phyloP scores from a whole-genome alignment of 2,888 invertebrate genomes.

The Leptogaster cylindrica region DNA sequence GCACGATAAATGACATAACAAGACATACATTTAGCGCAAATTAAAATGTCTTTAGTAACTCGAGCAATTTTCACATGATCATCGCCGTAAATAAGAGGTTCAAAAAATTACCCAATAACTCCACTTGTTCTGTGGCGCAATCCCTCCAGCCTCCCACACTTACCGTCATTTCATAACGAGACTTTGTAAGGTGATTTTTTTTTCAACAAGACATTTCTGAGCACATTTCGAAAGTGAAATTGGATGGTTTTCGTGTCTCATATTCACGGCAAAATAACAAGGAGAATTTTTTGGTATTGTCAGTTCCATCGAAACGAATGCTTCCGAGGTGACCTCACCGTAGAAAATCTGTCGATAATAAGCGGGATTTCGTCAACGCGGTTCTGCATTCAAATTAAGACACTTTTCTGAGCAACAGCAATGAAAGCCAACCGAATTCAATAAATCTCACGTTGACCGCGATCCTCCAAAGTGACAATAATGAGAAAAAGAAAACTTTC shows the following conservation, averaged over 20 bases:
- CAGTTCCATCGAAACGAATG: not conserved
- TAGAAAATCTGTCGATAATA: constrained; percentile 21
- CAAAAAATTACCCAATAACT: too few relatives aligned
- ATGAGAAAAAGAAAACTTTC: constrained; percentile 13
- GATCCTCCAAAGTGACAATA: not conserved
- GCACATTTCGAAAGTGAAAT: constrained; percentile 26
- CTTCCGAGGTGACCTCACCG: not conserved
- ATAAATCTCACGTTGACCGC: constrained; percentile 9
- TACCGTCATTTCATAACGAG: constrained; percentile 1
- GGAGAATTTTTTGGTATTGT: constrained; percentile 4
- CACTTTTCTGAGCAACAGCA: not conserved
- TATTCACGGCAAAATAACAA: constrained; percentile 19
- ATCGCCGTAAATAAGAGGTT: too few relatives aligned
- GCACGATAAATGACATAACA: too few relatives aligned
- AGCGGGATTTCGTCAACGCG: not conserved
- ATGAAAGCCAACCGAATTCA: not conserved
- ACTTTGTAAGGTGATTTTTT: not conserved
- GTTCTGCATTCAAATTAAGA: not conserved
- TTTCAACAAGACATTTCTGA: not conserved
- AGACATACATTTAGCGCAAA: too few relatives aligned
- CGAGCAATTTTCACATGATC: too few relatives aligned
- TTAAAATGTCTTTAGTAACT: too few relatives aligned
- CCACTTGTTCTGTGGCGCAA: constrained; percentile 1
- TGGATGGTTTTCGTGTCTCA: constrained; percentile 19
- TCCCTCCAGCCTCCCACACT: constrained; percentile 25